These are phyloP conservation scores for Penaeus japonicus DNA, from an alignment of 1,140 invertebrate genomes.

Conservation along the genomic window DNA sequence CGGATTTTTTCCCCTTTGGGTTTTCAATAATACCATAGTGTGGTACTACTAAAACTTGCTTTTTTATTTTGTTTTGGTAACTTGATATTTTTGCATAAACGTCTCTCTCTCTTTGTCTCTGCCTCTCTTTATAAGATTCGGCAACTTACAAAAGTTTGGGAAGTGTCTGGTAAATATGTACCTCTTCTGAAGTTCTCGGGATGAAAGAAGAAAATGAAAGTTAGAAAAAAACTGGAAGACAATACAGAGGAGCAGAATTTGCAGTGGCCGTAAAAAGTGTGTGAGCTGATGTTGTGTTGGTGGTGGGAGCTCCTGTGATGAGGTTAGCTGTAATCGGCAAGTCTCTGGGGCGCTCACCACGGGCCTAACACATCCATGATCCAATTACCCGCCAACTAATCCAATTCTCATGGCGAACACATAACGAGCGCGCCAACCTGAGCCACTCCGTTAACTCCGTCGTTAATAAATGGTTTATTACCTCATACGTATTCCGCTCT, in stretches of 20 bases:
- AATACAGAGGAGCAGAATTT: background rate
- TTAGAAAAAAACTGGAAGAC: too few species aligned
- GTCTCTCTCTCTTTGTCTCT: too few species aligned
- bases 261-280: background rate
- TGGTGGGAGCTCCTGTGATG: conserved; percentile 18
- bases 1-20: too few species aligned
- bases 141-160: too few species aligned
- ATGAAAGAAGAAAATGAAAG: too few species aligned
- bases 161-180: too few species aligned
- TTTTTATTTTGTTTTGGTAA: too few species aligned
- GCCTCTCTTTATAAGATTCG: too few species aligned
- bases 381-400: conserved; percentile 41
- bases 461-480: conserved; percentile 17
- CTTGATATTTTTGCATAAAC: too few species aligned
- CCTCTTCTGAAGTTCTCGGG: too few species aligned
- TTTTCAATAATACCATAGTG: too few species aligned
- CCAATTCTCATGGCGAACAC: conserved; percentile 42
- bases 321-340: conserved; percentile 39
- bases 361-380: conserved; percentile 42
- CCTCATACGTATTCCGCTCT: background rate
- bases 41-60: too few species aligned
- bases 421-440: conserved; percentile 39
- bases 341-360: conserved; percentile 41
- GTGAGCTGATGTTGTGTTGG: conserved; percentile 9
- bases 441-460: background rate